These are phyloP conservation scores for Heliocidaris tuberculata DNA, from an alignment of 35 echinoderm and acorn worm genomes.

Conservation along the genomic window DNA sequence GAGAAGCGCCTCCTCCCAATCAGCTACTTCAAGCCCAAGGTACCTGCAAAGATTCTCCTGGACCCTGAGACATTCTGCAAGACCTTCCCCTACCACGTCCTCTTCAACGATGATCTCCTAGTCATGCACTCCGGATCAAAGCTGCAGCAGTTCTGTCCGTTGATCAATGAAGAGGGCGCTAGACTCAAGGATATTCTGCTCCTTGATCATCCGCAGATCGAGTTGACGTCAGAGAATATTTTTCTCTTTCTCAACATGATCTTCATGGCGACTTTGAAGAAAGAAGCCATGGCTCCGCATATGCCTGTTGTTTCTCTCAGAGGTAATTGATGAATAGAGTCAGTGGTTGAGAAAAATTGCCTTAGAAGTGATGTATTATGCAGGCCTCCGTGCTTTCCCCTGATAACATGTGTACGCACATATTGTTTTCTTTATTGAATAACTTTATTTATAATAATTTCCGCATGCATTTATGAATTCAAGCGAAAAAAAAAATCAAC, in stretches of 20 bases:
- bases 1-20: background rate
- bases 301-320: conserved; percentile 66
- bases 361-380: too few species aligned
- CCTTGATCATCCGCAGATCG: conserved; percentile 79
- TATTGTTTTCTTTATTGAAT: too few species aligned
- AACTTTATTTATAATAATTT: too few species aligned
- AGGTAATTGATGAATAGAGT: conserved; percentile 49
- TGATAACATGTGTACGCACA: too few species aligned
- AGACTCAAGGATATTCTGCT: conserved; percentile 61
- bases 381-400: too few species aligned
- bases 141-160: conserved; percentile 64
- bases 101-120: conserved; percentile 69
- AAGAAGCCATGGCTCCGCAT: conserved; percentile 37
- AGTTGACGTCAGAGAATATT: conserved; percentile 59
- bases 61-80: conserved; percentile 74
- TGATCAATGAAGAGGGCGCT: conserved; percentile 34
- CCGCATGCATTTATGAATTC: too few species aligned
- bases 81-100: conserved; percentile 82
- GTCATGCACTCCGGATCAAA: conserved; percentile 59
- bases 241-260: conserved; percentile 77
- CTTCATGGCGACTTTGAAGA: conserved; percentile 68
- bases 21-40: conserved; percentile 51
- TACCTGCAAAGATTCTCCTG: conserved; percentile 55
- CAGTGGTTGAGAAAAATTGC: too few species aligned
- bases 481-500: too few species aligned